These are phyloP conservation scores for Diaphora mendica DNA, from an alignment of 2,888 invertebrate genomes.

Conservation along the genomic window DNA sequence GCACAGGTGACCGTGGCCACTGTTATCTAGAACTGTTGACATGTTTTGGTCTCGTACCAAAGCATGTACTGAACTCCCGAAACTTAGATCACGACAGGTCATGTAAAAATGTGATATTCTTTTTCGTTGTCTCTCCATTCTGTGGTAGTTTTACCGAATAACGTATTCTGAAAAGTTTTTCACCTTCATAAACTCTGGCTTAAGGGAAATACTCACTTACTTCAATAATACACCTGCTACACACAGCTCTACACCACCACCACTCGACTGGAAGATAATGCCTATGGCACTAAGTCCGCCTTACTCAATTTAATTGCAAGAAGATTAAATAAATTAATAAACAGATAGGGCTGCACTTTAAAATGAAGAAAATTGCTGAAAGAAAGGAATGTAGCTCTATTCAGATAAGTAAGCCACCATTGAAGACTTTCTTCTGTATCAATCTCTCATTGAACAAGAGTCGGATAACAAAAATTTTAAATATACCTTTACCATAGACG, in stretches of 20 bases:
- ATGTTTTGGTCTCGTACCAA: neutral
- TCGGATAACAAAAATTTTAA: no score
- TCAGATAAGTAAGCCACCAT: neutral
- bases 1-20: slow-evolving; percentile 69
- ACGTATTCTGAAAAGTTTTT: neutral
- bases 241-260: no score
- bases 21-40: slow-evolving; percentile 37
- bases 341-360: neutral
- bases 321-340: no score
- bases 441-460: neutral
- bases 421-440: neutral
- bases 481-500: no score
- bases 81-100: neutral
- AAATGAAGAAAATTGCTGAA: neutral
- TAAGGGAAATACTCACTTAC: no score
- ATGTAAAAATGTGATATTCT: neutral
- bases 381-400: neutral
- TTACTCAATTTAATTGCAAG: no score
- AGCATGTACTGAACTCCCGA: neutral
- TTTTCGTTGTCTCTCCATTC: neutral
- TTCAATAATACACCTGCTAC: no score
- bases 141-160: neutral
- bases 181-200: neutral
- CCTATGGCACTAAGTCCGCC: no score
- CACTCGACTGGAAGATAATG: no score